phyloP scores from a whole-genome alignment of 2,113 vertebrate genomes.

The Pitta sordida region DNA sequence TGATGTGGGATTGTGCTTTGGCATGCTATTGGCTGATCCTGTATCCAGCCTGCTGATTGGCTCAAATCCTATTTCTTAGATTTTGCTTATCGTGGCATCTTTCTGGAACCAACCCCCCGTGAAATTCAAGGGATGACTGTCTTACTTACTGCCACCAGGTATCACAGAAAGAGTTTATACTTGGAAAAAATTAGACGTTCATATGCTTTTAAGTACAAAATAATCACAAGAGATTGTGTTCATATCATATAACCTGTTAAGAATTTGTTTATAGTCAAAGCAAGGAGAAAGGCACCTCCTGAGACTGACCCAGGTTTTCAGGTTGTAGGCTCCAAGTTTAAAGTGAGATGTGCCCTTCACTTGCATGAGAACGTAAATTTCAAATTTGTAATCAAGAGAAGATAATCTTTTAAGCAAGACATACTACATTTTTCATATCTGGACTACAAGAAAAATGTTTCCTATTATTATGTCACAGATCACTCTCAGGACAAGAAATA shows the following conservation, averaged over 20 bases:
- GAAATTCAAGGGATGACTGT: too few relatives aligned
- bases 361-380: background rate
- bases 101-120: too few relatives aligned
- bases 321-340: background rate
- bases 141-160: background rate
- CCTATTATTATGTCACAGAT: background rate
- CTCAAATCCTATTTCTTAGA: too few relatives aligned
- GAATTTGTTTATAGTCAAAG: background rate
- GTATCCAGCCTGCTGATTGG: too few relatives aligned
- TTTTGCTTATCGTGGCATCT: too few relatives aligned
- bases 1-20: too few relatives aligned
- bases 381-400: background rate
- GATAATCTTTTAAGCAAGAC: background rate
- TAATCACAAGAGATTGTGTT: background rate
- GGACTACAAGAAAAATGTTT: background rate
- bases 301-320: background rate
- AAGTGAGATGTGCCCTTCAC: background rate
- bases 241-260: background rate
- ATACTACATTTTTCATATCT: background rate
- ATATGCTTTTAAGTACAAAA: background rate
- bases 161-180: background rate
- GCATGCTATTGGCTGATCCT: too few relatives aligned
- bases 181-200: background rate
- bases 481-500: background rate
- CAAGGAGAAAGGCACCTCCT: background rate